Evolutionary conservation across 2,113 vertebrate species (phyloP).

Genomic region (Channa maculata): DNA sequence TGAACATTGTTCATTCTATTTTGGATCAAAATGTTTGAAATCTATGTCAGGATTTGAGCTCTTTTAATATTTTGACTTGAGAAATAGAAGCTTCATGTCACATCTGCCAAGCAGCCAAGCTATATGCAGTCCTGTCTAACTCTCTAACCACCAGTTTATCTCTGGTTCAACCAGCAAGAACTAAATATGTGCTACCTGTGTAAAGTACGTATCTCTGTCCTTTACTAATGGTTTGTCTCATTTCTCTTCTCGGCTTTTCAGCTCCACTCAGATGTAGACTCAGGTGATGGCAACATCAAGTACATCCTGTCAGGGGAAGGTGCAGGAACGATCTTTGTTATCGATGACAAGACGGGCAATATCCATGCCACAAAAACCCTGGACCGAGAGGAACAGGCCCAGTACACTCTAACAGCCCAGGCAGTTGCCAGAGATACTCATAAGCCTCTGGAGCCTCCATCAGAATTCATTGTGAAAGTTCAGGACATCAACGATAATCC

Average conservation of each 20-base stretch:
- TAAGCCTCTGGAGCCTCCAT: constrained; percentile 94
- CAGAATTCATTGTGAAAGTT: constrained; percentile 98
- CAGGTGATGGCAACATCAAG: constrained; percentile 94
- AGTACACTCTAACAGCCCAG: constrained; percentile 97
- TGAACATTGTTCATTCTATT: constrained; percentile 32
- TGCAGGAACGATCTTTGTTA: constrained; percentile 98
- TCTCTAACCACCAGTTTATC: too few species aligned
- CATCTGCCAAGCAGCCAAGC: constrained; percentile 10
- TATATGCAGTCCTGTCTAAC: background rate
- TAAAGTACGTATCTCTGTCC: background rate
- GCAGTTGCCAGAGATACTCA: constrained; percentile 95
- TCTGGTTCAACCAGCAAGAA: too few species aligned
- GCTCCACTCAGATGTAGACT: constrained; percentile 98
- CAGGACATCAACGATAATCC: constrained; percentile 99
- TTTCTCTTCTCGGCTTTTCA: constrained; percentile 55
- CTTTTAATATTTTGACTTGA: background rate
- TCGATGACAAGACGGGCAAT: constrained; percentile 99
- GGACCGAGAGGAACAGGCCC: constrained; percentile 96
- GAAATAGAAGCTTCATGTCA: background rate
- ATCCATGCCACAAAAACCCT: constrained; percentile 98
- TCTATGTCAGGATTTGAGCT: background rate
- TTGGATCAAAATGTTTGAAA: background rate
- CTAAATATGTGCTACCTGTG: background rate
- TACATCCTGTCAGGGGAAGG: constrained; percentile 99
- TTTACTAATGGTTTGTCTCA: background rate